Evolutionary conservation across 2,113 vertebrate species (phyloP), one percentile per base, ranked within the genome.

Genomic region (Willisornis vidua): DNA sequence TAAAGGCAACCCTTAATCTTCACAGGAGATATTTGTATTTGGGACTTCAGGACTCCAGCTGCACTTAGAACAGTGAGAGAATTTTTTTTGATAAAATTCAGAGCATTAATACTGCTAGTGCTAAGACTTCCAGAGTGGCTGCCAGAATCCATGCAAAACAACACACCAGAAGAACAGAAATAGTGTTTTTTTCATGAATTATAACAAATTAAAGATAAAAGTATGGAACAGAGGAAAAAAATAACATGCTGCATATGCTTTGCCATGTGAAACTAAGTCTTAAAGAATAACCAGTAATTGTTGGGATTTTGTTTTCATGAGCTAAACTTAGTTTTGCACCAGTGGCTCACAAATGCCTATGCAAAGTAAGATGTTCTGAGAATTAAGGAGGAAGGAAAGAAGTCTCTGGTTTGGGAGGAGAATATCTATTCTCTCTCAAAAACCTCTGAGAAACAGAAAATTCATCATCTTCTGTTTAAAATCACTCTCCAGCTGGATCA

Each of bases 391-490:
- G 73, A 70, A 94, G 52, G 63, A 79, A 74, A 94, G 52, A 90
- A 90, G 17, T 43, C 70, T 89, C 70, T 68, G 58, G 71, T 87
- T 91, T 94, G 58, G 85, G 74, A 94, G 49, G 35, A 89, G 39
- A 77, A 68, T 39, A 63, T 73, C 49, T 58, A 68, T 71, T 95
- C 45, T 83, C 14, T 85, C 55, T 67, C 37, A 66, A 82, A 95
- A 62, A 26, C n/a, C 55, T 85, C 51, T 26, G 61, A 94, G 55
- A 61, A 95, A 74, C 43, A 90, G 79, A 76, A 85, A 43, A 67
- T 87, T 89, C 71, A 67, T 55, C 55, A 43, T 87, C 55, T 90
- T 90, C 91, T 92, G 55, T 84, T 90, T 76, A 91, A 86, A 95
- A 45, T 55, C 17, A 10, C 51, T 85, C 48, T 92, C 87, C 72